Evolutionary conservation across 2,797 vertebrate species (phyloP).

Genomic region (Eutrigla gurnardus): DNA sequence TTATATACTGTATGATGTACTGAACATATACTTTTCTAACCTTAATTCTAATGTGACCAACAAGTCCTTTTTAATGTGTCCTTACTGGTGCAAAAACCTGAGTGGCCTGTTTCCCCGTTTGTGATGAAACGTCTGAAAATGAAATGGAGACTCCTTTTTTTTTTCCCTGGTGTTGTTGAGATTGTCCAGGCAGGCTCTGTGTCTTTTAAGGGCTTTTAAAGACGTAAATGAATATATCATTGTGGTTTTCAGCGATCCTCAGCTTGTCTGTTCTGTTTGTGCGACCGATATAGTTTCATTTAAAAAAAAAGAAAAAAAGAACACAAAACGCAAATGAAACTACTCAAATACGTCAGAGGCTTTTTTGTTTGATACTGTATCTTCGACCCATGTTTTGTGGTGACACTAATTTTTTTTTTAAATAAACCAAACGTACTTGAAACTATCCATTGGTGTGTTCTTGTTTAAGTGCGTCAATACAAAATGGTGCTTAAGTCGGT

Average conservation of each 20-base stretch:
- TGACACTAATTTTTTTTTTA: slow-evolving; percentile 78
- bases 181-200: slow-evolving; percentile 51
- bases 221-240: slow-evolving; percentile 39
- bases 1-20: slow-evolving; percentile 75
- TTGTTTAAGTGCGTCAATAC: slow-evolving; percentile 6
- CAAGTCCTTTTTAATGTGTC: slow-evolving; percentile 53
- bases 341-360: slow-evolving; percentile 60
- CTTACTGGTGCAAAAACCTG: slow-evolving; percentile 69
- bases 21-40: slow-evolving; percentile 81
- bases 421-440: slow-evolving; percentile 84
- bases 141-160: slow-evolving; percentile 45
- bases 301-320: slow-evolving; percentile 36
- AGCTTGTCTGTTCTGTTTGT: slow-evolving; percentile 50
- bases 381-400: slow-evolving; percentile 75
- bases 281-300: slow-evolving; percentile 52
- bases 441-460: slow-evolving; percentile 40
- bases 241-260: slow-evolving; percentile 55
- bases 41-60: slow-evolving; percentile 73
- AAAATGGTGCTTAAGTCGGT: not conserved
- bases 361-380: slow-evolving; percentile 71
- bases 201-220: slow-evolving; percentile 75
- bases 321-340: slow-evolving; percentile 38
- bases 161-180: slow-evolving; percentile 15
- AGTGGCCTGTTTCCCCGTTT: slow-evolving; percentile 72
- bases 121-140: slow-evolving; percentile 64